Evolutionary conservation across 2,113 vertebrate species (phyloP), one percentile per base, ranked within the genome.

Genomic region (Pelecanoides urinatrix): DNA sequence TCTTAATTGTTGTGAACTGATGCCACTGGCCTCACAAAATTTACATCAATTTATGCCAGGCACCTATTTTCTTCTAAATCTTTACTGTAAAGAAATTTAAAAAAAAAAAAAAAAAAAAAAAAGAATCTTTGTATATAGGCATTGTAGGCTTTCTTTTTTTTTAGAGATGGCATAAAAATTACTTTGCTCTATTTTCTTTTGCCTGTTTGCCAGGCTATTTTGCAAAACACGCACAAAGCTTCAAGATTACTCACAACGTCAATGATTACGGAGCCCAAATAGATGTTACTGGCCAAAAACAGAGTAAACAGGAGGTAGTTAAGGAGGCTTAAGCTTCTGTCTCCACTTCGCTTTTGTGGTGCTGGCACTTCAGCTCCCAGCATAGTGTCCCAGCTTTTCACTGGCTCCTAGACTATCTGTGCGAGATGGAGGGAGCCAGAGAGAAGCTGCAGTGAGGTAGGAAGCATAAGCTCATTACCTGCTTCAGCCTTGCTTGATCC

Each of bases 241-340:
- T 85, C 45, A 76, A 83, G 93, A 96, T 71, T 90, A 65, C 71
- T 92, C 49, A 58, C 44, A 91, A 59, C 87, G 62, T 34, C 12
- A 8, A n/a, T 87, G 83, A 97, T 94, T 91, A 92, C 72, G 63
- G 42, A 94, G 79, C 38, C 89, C 81, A 94, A 88, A 95, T 6
- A 85, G 45, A 83, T 88, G 62, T 34, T 72, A 78, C 93, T 45
- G 66, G 93, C 92, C 93, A 96, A 95, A 94, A 88, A 4, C 80
- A 61, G 73, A 90, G 61, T 56, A 94, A 97, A 92, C 90, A 91
- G 92, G 94, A 96, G 66, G 77, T 22, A 82, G 84, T 94, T 93
- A 90, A 91, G 94, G 90, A 87, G 77, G 87, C 76, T 95, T 82
- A 85, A 93, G 84, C 93, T 97, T 87, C 95, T 95, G 73, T 75